These are phyloP conservation scores for Masticophis lateralis DNA, from an alignment of 2,797 vertebrate genomes.

Conservation along the genomic window DNA sequence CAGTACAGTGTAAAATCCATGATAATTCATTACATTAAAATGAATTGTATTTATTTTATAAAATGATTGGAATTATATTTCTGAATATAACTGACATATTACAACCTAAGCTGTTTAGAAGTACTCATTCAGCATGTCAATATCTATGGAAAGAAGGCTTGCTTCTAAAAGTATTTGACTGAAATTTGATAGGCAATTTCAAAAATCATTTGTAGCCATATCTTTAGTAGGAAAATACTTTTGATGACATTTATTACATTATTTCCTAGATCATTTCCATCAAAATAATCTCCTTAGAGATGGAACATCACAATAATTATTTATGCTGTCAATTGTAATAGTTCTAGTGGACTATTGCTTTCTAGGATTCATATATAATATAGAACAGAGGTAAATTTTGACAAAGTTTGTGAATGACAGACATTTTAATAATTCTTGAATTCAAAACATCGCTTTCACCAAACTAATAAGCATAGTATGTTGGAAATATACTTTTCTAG, in stretches of 20 bases:
- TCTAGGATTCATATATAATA: background rate
- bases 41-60: background rate
- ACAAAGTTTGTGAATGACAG: background rate
- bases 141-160: background rate
- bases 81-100: background rate
- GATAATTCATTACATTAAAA: background rate
- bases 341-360: background rate
- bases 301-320: background rate
- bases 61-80: background rate
- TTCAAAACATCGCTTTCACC: background rate
- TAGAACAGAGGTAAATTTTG: background rate
- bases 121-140: background rate
- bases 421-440: background rate
- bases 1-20: background rate
- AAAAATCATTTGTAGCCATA: background rate
- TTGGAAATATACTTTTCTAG: background rate
- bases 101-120: background rate
- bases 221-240: background rate
- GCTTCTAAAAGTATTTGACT: background rate
- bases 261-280: background rate
- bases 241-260: background rate
- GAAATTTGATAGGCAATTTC: background rate
- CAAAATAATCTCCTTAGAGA: background rate
- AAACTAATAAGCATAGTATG: background rate
- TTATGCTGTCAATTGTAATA: background rate